phyloP scores from a whole-genome alignment of 2,113 vertebrate genomes.

The Eublepharis macularius region DNA sequence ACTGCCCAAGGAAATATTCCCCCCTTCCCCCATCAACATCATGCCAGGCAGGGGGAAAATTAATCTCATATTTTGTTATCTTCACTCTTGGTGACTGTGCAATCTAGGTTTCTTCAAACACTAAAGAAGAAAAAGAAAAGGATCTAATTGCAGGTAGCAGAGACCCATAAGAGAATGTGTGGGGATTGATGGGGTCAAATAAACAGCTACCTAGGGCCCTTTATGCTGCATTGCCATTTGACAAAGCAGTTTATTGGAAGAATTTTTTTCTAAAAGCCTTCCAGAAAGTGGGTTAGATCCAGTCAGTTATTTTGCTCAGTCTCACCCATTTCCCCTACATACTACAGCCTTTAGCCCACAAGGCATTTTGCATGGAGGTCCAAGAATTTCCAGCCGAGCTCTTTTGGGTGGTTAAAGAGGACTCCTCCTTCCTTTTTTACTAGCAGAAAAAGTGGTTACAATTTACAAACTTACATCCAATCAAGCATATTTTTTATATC shows the following conservation, averaged over 20 bases:
- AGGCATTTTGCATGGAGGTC: too few relatives aligned
- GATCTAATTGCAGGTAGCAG: neutral
- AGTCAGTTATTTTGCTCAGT: too few relatives aligned
- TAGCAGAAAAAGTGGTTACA: too few relatives aligned
- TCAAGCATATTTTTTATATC: neutral
- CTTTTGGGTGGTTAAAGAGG: too few relatives aligned
- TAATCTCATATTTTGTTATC: neutral
- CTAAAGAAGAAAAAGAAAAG: neutral
- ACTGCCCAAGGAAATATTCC: neutral
- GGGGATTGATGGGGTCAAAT: neutral
- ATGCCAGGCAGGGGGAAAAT: neutral
- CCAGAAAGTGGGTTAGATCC: neutral
- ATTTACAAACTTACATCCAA: too few relatives aligned
- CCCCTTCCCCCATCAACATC: neutral
- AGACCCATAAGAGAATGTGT: neutral
- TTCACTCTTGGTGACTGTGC: neutral
- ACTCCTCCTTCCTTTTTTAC: too few relatives aligned
- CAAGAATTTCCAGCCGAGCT: too few relatives aligned
- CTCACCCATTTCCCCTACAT: too few relatives aligned
- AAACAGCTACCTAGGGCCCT: neutral
- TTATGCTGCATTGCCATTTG: neutral
- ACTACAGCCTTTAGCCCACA: too few relatives aligned
- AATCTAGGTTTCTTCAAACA: neutral
- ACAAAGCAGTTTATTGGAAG: neutral
- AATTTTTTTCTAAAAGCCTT: neutral